Base-by-base conservation (phyloP, 35 echinoderm and acorn worm species). In the Ophioderma brevispina region DNA sequence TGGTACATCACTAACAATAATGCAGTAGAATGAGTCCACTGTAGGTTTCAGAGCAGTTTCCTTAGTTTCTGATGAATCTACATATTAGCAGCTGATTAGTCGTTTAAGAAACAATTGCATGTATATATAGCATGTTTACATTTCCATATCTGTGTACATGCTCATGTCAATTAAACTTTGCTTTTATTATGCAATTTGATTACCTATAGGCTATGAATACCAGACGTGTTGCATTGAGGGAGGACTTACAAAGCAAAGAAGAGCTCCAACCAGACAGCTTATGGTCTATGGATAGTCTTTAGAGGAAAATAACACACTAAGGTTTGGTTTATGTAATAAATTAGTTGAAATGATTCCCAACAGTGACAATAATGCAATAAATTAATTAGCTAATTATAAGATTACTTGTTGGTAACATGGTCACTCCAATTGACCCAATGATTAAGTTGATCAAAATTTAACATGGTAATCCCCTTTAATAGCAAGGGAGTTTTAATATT, bases 241-340 rank as follows among this genome's bases (percentile, higher is more conserved):
- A 85, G 55, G 82, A 85, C 64, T 50, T 85, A 63, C 82, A 85
- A 1, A 85, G 82, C 37, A 36, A 63, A 37, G 82, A 85, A 64
- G 35, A 59, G 35, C 82, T 59, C 63, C 40, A 43, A 14, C 52
- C 46, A 63, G 82, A 85, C 8, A 63, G 46, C 32, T 1, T 85
- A n/a, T 85, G 82, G 82, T 85, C 82, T 59, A 59, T 37, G 63
- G 63, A 0, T 30, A 85, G 82, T 70, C 59, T 21, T 11, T 21
- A 21, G 21, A 21, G 46, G 46, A 21, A 52, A 21, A 8, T 21
- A 52, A n/a, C n/a, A n/a, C n/a, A n/a, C n/a, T n/a, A n/a, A n/a
- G n/a, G n/a, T 8, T 52, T 52, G 21, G 46, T 52, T 8, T 21
- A 52, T 11, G 46, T 52, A 21, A 8, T 52, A 52, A 52, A 11